phyloP scores from a whole-genome alignment of 2,888 invertebrate species.

The Eupithecia subumbrata region DNA sequence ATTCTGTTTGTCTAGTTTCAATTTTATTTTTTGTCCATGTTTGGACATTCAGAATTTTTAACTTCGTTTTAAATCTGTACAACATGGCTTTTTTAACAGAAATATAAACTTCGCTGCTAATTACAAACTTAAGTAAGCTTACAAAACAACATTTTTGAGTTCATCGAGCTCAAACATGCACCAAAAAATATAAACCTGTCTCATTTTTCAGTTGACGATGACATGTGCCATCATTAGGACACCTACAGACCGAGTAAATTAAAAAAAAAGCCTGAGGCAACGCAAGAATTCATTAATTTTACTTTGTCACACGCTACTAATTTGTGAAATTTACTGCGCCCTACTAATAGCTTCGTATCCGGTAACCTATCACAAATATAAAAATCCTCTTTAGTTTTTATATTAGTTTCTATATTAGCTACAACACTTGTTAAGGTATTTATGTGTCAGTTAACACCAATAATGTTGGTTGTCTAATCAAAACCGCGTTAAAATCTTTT shows the following conservation, averaged over 20 bases:
- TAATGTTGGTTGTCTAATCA: slow-evolving; percentile 68
- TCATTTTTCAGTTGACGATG: slow-evolving; percentile 65
- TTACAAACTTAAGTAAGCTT: background rate
- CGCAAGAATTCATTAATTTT: slow-evolving; percentile 75
- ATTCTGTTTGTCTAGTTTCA: slow-evolving; percentile 5
- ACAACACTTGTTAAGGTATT: slow-evolving; percentile 68
- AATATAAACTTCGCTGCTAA: background rate
- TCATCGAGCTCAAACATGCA: slow-evolving; percentile 49
- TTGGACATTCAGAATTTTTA: background rate
- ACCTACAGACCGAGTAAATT: slow-evolving; percentile 54
- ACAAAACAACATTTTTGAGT: slow-evolving; percentile 35
- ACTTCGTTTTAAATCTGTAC: background rate
- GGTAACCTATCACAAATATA: slow-evolving; percentile 74
- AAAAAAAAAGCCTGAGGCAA: slow-evolving; percentile 67
- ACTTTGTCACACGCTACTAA: slow-evolving; percentile 81
- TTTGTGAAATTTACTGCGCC: slow-evolving; percentile 78
- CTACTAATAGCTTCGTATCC: slow-evolving; percentile 77
- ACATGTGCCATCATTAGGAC: slow-evolving; percentile 77
- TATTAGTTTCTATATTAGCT: slow-evolving; percentile 35
- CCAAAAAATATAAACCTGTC: slow-evolving; percentile 54
- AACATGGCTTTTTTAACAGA: background rate
- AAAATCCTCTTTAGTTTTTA: slow-evolving; percentile 41
- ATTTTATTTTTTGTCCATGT: background rate
- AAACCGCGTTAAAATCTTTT: slow-evolving; percentile 67
- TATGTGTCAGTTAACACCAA: slow-evolving; percentile 76